A percentile compares a stretch with the other conserved stretches of the same genome.
phyloP scores from a whole-genome alignment of 2,888 invertebrate genomes.

The Hetaerina titia region DNA sequence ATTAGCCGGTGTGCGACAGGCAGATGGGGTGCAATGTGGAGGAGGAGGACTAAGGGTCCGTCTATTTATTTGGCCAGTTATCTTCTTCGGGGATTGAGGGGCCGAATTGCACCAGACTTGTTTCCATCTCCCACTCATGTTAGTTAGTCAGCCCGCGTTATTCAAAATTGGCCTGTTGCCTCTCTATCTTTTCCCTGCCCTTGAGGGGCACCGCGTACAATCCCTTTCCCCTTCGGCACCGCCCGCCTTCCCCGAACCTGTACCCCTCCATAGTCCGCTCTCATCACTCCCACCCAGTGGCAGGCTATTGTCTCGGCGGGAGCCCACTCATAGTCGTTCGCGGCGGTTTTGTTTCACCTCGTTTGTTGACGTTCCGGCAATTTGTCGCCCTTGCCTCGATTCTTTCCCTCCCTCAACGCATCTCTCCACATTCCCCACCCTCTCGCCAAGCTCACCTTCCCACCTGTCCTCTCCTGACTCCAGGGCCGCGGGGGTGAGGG shows the following conservation, averaged over 20 bases:
- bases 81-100: background rate
- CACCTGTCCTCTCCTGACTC: background rate
- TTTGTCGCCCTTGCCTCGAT: background rate
- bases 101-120: background rate
- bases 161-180: background rate
- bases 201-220: background rate
- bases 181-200: background rate
- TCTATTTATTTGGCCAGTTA: background rate
- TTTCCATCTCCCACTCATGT: background rate
- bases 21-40: background rate
- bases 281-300: background rate
- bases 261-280: background rate
- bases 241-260: background rate
- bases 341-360: conserved; percentile 47
- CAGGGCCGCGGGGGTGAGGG: background rate
- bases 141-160: background rate
- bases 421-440: background rate
- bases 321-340: conserved; percentile 10
- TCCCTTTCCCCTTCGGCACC: background rate
- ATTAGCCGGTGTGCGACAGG: background rate
- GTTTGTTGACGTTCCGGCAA: conserved; percentile 23
- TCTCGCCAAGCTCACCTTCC: background rate
- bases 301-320: background rate
- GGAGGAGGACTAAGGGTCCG: background rate
- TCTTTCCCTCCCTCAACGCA: background rate